Conservation (phyloP, 2,888 invertebrate species). For the Chaitophorus viminalis region DNA sequence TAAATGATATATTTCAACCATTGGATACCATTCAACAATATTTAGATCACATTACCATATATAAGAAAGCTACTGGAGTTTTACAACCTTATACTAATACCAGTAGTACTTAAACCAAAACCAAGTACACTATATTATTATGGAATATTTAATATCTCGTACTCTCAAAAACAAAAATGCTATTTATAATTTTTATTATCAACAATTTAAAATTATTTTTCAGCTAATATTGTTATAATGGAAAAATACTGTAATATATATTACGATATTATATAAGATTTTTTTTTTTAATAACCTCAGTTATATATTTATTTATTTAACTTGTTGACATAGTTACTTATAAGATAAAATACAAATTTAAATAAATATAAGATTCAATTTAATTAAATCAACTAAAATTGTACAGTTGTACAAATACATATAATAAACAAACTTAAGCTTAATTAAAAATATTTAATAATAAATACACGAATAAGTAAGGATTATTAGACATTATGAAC, state of each 20-base stretch:
- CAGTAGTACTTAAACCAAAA: conserved; percentile 36
- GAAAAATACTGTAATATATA: conserved; percentile 19
- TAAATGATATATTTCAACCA: conserved; percentile 88
- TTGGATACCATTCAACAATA: conserved; percentile 94
- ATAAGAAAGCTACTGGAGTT: conserved; percentile 75
- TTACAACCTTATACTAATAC: conserved; percentile 62
- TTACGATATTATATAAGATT: background rate
- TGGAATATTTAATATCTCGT: conserved; percentile 24
- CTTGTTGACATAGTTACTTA: conserved; percentile 9
- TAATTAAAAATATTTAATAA: conserved; percentile 25
- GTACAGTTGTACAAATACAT: conserved; percentile 14
- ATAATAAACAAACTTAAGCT: background rate
- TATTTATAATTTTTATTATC: background rate
- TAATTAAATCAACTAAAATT: conserved; percentile 31
- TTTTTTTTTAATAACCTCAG: conserved; percentile 15
- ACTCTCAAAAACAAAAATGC: background rate
- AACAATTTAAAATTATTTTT: conserved; percentile 12
- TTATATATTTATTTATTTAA: conserved; percentile 18
- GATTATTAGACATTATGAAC: conserved; percentile 27
- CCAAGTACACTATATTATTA: background rate
- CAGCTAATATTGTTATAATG: conserved; percentile 5
- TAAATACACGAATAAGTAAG: conserved; percentile 27
- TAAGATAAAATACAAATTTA: conserved; percentile 28
- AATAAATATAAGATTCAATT: conserved; percentile 32
- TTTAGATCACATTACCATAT: conserved; percentile 90